Percentiles rank a stretch among this genome's conserved stretches.
Conservation (phyloP, 1,140 invertebrate species). For the Zaprionus camerounensis region DNA sequence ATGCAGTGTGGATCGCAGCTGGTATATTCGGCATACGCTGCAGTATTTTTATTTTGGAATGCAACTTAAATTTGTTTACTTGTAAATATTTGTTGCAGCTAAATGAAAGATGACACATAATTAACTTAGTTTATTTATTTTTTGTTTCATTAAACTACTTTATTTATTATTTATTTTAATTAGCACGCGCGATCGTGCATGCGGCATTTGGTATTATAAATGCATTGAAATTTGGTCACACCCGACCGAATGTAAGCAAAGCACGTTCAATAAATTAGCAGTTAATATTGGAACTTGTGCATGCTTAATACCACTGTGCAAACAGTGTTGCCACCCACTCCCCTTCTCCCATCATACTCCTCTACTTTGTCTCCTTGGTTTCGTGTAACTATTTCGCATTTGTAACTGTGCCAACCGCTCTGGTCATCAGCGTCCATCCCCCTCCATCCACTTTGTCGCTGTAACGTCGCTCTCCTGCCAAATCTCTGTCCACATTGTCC, state of each 20-base stretch:
- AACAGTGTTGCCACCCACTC: background rate
- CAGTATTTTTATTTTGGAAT: background rate
- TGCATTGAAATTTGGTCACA: background rate
- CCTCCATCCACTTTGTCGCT: constrained; percentile 1
- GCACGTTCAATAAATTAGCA: constrained; percentile 4
- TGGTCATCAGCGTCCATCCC: constrained; percentile 23
- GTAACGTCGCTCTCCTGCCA: constrained; percentile 2
- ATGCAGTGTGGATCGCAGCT: constrained; percentile 18
- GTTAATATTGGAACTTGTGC: background rate
- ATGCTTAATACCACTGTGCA: background rate
- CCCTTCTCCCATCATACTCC: background rate
- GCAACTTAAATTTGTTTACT: constrained; percentile 2
- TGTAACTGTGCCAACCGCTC: constrained; percentile 35
- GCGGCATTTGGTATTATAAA: background rate
- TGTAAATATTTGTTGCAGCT: background rate
- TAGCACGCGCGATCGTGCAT: background rate
- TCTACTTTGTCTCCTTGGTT: constrained; percentile 2
- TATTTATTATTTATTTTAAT: background rate
- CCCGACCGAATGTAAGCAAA: background rate
- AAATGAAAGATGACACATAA: background rate
- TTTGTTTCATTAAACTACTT: background rate
- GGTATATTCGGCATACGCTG: background rate
- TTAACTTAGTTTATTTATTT: background rate
- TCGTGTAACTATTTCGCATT: constrained; percentile 30
- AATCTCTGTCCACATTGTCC: constrained; percentile 5